Percentiles rank a stretch among this genome's conserved stretches.
These are phyloP conservation scores for Dolichallabes microphthalmus DNA, from an alignment of 2,113 vertebrate species.

Conservation along the genomic window DNA sequence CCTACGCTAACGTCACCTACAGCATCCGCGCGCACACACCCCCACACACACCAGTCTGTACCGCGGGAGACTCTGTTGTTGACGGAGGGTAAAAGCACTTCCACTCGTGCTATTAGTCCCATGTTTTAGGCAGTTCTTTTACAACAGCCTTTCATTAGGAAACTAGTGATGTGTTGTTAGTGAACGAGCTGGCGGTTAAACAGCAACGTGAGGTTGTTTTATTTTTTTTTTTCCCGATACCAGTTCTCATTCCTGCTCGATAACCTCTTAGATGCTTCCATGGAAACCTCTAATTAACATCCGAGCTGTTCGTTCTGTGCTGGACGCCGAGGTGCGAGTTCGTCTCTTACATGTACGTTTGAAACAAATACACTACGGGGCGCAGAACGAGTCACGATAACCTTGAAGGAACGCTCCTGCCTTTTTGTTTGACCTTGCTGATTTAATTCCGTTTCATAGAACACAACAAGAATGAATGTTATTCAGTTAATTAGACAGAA, in stretches of 20 bases:
- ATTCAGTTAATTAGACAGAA: neutral
- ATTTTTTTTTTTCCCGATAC: too few relatives aligned
- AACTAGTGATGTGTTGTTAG: too few relatives aligned
- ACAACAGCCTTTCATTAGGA: neutral
- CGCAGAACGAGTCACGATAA: neutral
- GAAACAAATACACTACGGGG: neutral
- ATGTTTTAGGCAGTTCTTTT: neutral
- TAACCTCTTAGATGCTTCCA: neutral
- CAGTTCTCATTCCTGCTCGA: neutral
- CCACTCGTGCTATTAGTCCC: neutral
- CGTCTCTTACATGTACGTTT: neutral
- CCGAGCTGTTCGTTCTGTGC: neutral
- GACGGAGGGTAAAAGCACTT: neutral
- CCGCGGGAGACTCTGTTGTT: neutral
- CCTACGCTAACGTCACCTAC: neutral
- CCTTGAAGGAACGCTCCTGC: neutral
- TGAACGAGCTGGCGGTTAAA: neutral
- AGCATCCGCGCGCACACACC: neutral
- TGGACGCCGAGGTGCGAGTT: neutral
- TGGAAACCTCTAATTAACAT: neutral
- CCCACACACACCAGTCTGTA: neutral
- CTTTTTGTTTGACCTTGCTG: neutral
- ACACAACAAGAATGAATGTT: neutral
- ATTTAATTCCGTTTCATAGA: neutral
- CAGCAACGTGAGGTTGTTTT: too few relatives aligned